Conservation (phyloP, 2,797 vertebrate species). For the Catostomus latipinnis region DNA sequence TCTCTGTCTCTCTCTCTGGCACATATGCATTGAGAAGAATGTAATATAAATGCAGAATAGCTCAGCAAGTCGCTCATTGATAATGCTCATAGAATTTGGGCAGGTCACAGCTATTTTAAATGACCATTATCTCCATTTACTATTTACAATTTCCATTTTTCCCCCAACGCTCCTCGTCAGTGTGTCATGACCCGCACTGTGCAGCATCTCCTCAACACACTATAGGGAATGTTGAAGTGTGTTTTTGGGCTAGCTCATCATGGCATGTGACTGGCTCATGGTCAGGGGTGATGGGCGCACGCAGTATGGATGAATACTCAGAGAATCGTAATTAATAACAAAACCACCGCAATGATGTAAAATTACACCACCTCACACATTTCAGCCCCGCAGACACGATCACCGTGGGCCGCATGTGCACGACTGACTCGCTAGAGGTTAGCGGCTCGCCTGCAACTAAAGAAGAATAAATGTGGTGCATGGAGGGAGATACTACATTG, state of each 20-base stretch:
- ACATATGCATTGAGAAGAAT: slow-evolving; percentile 7
- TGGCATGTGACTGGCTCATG: slow-evolving; percentile 22
- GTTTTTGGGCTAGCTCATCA: slow-evolving; percentile 40
- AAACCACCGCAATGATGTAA: slow-evolving; percentile 47
- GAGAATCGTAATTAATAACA: slow-evolving; percentile 48
- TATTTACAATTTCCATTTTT: slow-evolving; percentile 47
- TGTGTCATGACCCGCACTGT: background rate
- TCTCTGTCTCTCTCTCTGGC: background rate
- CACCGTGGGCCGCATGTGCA: background rate
- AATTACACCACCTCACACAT: slow-evolving; percentile 37
- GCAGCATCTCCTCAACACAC: slow-evolving; percentile 17
- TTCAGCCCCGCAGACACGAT: slow-evolving; percentile 6
- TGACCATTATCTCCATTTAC: slow-evolving; percentile 53
- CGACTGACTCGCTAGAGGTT: background rate
- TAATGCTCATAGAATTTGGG: slow-evolving; percentile 37
- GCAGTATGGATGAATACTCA: slow-evolving; percentile 36
- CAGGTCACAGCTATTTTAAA: slow-evolving; percentile 33
- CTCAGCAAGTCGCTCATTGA: slow-evolving; percentile 37
- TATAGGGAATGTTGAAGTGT: slow-evolving; percentile 50
- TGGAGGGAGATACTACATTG: slow-evolving; percentile 18
- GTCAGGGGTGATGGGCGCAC: slow-evolving; percentile 40
- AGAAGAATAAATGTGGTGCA: slow-evolving; percentile 22
- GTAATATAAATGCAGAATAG: slow-evolving; percentile 25
- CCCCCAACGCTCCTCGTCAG: slow-evolving; percentile 2
- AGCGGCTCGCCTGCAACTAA: background rate